Evolutionary conservation across 2,888 invertebrate species (phyloP).

Genomic region (Cerastis leucographa): DNA sequence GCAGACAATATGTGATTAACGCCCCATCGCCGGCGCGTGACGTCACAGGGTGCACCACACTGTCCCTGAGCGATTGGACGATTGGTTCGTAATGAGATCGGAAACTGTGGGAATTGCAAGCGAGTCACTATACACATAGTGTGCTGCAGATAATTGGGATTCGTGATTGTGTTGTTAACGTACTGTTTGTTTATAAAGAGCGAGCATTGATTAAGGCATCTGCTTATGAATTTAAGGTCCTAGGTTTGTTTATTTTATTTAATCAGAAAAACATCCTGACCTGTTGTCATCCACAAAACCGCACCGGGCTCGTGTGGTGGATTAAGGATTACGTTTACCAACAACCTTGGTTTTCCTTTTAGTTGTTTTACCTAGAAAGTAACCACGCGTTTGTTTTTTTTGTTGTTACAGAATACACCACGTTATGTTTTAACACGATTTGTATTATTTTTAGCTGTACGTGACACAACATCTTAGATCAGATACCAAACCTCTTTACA

Average conservation of each 20-base stretch:
- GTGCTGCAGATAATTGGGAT: not conserved
- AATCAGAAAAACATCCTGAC: not conserved
- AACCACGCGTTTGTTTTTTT: not conserved
- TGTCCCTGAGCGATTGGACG: slow-evolving; percentile 37
- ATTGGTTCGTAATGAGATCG: slow-evolving; percentile 27
- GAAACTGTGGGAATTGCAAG: slow-evolving; percentile 35
- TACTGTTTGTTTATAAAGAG: not conserved
- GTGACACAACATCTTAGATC: not conserved
- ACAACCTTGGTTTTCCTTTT: not conserved
- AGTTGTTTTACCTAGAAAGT: not conserved
- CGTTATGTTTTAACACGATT: slow-evolving; percentile 9
- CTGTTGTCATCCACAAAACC: not conserved
- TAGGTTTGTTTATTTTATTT: not conserved
- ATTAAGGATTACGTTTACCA: not conserved
- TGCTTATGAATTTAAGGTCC: not conserved
- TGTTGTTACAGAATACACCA: not conserved
- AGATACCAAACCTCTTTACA: not conserved
- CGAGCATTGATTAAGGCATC: not conserved
- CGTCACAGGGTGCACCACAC: slow-evolving; percentile 39
- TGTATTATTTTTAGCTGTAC: not conserved
- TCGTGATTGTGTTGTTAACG: not conserved
- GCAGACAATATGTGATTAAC: slow-evolving; percentile 54
- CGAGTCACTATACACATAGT: not conserved
- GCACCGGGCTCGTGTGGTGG: not conserved
- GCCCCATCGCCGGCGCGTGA: slow-evolving; percentile 39